These are phyloP conservation scores for Phodopus roborovskii DNA, from an alignment of 2,113 vertebrate species.

Conservation along the genomic window DNA sequence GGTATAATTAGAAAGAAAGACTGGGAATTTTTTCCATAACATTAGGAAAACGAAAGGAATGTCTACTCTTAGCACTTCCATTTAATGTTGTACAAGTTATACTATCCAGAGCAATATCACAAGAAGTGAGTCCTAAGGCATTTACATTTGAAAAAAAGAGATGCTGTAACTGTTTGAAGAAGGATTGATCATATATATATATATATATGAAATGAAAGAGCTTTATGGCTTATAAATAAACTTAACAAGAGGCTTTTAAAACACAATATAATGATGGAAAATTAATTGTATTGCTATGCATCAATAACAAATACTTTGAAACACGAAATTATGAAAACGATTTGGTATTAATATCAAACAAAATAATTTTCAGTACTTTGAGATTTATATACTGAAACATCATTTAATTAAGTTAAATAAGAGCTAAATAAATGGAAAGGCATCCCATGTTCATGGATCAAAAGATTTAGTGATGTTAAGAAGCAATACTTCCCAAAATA, in stretches of 20 bases:
- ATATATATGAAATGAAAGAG: neutral
- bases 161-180: neutral
- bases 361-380: neutral
- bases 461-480: neutral
- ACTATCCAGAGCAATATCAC: neutral
- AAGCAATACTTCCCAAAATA: neutral
- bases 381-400: neutral
- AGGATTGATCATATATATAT: neutral
- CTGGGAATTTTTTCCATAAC: neutral
- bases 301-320: neutral
- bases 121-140: neutral
- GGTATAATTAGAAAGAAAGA: neutral
- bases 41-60: neutral
- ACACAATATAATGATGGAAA: slow-evolving; percentile 1
- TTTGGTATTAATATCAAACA: slow-evolving; percentile 6
- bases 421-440: neutral
- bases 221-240: neutral
- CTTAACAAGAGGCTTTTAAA: neutral
- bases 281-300: slow-evolving; percentile 10
- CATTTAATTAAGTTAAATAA: slow-evolving; percentile 4
- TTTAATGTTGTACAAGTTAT: neutral
- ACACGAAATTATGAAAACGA: neutral
- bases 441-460: neutral
- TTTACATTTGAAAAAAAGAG: neutral
- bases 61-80: neutral